These are phyloP conservation scores for Rhinoderma darwinii DNA, from an alignment of 2,113 vertebrate genomes.

Conservation along the genomic window DNA sequence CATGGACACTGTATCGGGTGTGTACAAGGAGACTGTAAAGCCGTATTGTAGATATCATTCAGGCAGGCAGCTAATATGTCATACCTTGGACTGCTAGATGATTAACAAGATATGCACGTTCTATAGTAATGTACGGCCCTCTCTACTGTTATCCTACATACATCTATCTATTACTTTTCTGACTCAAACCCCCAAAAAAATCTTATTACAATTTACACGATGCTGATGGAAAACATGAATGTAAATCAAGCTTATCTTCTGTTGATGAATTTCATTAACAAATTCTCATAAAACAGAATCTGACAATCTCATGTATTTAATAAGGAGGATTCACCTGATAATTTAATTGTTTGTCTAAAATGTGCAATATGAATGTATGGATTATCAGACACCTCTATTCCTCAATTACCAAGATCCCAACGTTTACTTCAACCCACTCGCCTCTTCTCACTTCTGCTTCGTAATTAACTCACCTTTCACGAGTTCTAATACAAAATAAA, in stretches of 20 bases:
- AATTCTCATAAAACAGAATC: constrained; percentile 10
- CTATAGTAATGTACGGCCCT: background rate
- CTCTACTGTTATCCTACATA: background rate
- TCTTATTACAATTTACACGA: background rate
- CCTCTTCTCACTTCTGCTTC: constrained; percentile 32
- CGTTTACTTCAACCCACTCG: constrained; percentile 21
- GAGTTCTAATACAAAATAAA: constrained; percentile 51
- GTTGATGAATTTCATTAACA: constrained; percentile 21
- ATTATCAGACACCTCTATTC: constrained; percentile 10
- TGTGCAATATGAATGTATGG: background rate
- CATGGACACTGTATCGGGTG: background rate
- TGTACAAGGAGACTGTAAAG: background rate
- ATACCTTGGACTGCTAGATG: too few species aligned
- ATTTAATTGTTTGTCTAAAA: constrained; percentile 39
- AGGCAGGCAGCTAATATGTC: background rate
- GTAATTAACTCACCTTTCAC: constrained; percentile 56
- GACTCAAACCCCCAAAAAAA: background rate
- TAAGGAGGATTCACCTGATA: constrained; percentile 4
- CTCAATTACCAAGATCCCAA: background rate
- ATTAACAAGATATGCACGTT: too few species aligned
- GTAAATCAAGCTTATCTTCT: background rate
- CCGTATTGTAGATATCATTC: background rate
- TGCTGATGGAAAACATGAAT: background rate
- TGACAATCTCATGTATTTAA: constrained; percentile 18
- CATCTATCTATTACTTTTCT: constrained; percentile 23